Evolutionary conservation across 2,797 vertebrate species (phyloP).

Genomic region (Pipistrellus nathusii): DNA sequence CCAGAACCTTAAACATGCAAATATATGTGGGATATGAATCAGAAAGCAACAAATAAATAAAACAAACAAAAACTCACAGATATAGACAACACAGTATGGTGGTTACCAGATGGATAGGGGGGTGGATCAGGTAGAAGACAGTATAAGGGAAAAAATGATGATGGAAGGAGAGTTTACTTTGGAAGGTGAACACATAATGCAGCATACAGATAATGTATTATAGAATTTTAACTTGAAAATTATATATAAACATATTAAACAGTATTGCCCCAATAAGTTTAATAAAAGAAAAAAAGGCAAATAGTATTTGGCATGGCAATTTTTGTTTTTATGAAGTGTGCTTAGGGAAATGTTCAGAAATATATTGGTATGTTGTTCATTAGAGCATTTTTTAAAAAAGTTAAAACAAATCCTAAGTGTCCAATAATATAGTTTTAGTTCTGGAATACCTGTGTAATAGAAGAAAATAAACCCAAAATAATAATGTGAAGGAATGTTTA

Average conservation of each 20-base stretch:
- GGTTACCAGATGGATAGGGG: background rate
- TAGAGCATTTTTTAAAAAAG: background rate
- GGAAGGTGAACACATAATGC: background rate
- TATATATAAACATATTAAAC: background rate
- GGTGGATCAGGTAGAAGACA: background rate
- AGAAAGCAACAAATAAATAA: background rate
- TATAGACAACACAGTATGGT: background rate
- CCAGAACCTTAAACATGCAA: conserved; percentile 19
- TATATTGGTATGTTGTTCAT: background rate
- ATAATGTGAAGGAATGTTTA: background rate
- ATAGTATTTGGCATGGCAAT: background rate
- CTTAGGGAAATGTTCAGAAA: background rate
- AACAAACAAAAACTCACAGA: background rate
- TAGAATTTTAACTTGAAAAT: background rate
- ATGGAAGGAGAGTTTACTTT: background rate
- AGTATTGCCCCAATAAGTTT: background rate
- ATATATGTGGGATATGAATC: background rate
- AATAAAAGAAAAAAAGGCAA: background rate
- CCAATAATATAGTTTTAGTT: background rate
- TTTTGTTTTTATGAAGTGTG: conserved; percentile 18
- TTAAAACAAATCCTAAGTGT: background rate
- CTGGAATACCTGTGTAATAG: background rate
- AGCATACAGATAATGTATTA: background rate
- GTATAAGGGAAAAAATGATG: background rate
- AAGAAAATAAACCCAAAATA: conserved; percentile 45